These are phyloP conservation scores for Stenodera caucasica DNA, from an alignment of 2,888 invertebrate genomes.

Conservation along the genomic window DNA sequence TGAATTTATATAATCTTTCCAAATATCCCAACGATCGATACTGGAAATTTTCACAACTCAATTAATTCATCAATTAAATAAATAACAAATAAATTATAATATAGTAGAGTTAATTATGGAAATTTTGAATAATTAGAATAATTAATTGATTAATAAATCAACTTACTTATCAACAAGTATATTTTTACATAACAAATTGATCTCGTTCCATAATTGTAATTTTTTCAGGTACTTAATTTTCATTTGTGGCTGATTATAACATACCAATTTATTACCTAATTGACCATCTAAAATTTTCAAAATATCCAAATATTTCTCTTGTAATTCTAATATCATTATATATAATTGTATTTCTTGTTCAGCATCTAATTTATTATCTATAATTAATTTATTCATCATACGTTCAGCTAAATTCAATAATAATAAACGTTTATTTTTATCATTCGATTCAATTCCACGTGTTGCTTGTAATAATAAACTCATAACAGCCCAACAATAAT, in stretches of 20 bases:
- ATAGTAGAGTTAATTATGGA: too few relatives aligned
- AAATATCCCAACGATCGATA: slow-evolving; percentile 74
- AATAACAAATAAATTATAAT: too few relatives aligned
- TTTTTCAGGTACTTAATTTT: slow-evolving; percentile 74
- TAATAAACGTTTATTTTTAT: slow-evolving; percentile 70
- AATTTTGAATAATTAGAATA: too few relatives aligned
- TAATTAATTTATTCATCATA: slow-evolving; percentile 89
- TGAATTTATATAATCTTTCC: slow-evolving; percentile 71
- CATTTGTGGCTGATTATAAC: slow-evolving; percentile 68
- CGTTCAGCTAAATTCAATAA: slow-evolving; percentile 86
- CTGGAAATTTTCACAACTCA: slow-evolving; percentile 48
- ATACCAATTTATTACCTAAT: slow-evolving; percentile 68
- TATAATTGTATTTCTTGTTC: slow-evolving; percentile 93
- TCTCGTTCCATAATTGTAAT: slow-evolving; percentile 72
- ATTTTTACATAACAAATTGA: slow-evolving; percentile 73
- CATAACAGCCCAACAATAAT: slow-evolving; percentile 98
- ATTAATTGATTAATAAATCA: too few relatives aligned
- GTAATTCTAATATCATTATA: slow-evolving; percentile 80
- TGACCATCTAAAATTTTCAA: slow-evolving; percentile 79
- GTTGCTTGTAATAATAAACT: slow-evolving; percentile 90
- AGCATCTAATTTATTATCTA: slow-evolving; percentile 85
- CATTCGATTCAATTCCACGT: too few relatives aligned
- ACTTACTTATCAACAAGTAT: slow-evolving; percentile 73
- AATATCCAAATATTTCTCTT: slow-evolving; percentile 80
- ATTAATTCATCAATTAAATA: too few relatives aligned